Evolutionary conservation across 2,888 invertebrate species (phyloP), one percentile per base, ranked within the genome.

Genomic region (Acleris literana): DNA sequence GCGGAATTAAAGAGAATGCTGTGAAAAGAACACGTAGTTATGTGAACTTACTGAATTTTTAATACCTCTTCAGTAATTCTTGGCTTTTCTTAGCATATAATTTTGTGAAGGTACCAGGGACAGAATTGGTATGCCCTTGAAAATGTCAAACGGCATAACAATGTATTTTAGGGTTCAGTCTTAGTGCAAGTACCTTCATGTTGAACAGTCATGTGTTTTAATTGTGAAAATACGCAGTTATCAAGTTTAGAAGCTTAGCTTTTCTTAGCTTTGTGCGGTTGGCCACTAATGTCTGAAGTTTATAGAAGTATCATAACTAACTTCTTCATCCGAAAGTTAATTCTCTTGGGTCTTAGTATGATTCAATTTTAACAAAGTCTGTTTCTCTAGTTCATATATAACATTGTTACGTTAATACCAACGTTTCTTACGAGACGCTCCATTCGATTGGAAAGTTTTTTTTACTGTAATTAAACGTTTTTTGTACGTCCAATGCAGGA

Each of bases 351-450:
- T 54, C 67, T 71, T 71, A 69, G 72, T 72, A 70, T 72, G 72
- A 76, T 78, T 74, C 71, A 73, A 77, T 76, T 70, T 69, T 54
- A 61, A 17, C 44, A 29, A 70, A 78, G 71, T 74, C 72, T 59
- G 57, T 67, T 59, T 70, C 71, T 72, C 77, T 68, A 49, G 18
- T 17, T 49, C 7, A 20, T 3, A 20, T 20, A 13, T 49, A 49
- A 20, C 18, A 49, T 11, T 49, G 11, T 49, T n/a, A n/a, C n/a
- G n/a, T 18, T 11, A 49, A 20, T 18, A 9, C 9, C 9, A 33
- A 33, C 9, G 9, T 33, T 9, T 9, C 33, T 33, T 33, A 33
- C 33, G 9, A 22, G 3, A 22, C 2, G 22, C 22, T 22, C 22
- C 22, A 3, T 22, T 22, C 22, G 22, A 3, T 22, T 22, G 20